Evolutionary conservation across 1,140 invertebrate genomes (phyloP).

Genomic region (Drosophila kepulauana): DNA sequence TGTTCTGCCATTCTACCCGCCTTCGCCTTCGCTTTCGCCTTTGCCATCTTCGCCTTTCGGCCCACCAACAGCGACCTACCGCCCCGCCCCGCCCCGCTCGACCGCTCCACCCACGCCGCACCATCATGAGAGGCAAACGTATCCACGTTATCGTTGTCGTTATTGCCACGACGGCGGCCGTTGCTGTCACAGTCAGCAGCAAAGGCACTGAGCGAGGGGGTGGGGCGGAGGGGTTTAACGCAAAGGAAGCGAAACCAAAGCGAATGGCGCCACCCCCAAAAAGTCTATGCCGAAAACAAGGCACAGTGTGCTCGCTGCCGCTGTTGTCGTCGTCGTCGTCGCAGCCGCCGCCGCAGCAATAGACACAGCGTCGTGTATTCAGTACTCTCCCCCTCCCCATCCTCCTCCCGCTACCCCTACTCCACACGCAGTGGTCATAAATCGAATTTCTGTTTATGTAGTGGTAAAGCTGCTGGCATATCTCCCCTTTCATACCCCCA

Average conservation of each 20-base stretch:
- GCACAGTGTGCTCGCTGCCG: slow-evolving; percentile 6
- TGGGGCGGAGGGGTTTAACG: neutral
- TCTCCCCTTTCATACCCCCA: slow-evolving; percentile 17
- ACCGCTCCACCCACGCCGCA: neutral
- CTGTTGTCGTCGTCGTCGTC: neutral
- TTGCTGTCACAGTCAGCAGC: slow-evolving; percentile 53
- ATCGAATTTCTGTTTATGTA: slow-evolving; percentile 84
- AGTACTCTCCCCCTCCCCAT: neutral
- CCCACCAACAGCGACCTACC: neutral
- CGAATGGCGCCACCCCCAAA: slow-evolving; percentile 28
- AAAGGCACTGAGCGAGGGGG: neutral
- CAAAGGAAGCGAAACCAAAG: slow-evolving; percentile 13
- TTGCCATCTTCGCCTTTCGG: too few species aligned
- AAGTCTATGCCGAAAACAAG: slow-evolving; percentile 39
- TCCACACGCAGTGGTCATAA: slow-evolving; percentile 79
- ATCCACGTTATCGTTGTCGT: slow-evolving; percentile 63
- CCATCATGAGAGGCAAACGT: slow-evolving; percentile 2
- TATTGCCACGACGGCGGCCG: slow-evolving; percentile 62
- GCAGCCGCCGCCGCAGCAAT: neutral
- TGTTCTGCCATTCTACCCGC: slow-evolving; percentile 46
- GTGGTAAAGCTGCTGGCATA: slow-evolving; percentile 66
- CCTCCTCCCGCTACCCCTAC: neutral
- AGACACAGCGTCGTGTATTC: neutral
- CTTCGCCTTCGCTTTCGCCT: slow-evolving; percentile 28
- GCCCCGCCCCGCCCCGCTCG: neutral